These are phyloP conservation scores for Isichthys henryi DNA, from an alignment of 2,113 vertebrate genomes.

Conservation along the genomic window DNA sequence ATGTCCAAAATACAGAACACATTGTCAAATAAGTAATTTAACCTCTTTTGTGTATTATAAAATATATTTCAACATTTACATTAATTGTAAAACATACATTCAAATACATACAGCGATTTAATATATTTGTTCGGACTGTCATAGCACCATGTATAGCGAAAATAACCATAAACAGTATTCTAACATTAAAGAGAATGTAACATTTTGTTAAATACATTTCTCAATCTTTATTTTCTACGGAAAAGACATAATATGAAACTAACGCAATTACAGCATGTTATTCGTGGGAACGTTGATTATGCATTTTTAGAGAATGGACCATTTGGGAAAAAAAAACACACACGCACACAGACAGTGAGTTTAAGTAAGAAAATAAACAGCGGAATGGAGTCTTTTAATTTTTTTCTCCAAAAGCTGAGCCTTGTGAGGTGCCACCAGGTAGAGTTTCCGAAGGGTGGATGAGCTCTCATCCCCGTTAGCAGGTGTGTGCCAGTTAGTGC, in stretches of 20 bases:
- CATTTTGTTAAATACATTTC: conserved; percentile 27
- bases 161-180: conserved; percentile 29
- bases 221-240: conserved; percentile 21
- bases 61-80: conserved; percentile 54
- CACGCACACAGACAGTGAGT: neutral
- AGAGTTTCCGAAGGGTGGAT: neutral
- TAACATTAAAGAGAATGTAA: conserved; percentile 26
- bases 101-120: conserved; percentile 53
- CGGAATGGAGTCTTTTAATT: neutral
- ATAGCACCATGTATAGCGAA: conserved; percentile 52
- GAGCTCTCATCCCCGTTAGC: neutral
- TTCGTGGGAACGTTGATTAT: neutral
- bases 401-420: neutral
- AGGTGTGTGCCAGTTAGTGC: neutral
- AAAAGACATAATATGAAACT: conserved; percentile 23
- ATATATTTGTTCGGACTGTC: conserved; percentile 50
- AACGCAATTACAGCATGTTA: conserved; percentile 14
- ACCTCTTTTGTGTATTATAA: conserved; percentile 35
- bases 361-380: neutral
- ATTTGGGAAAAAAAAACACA: neutral
- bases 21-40: conserved; percentile 17
- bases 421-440: neutral
- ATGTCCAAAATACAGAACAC: conserved; percentile 25
- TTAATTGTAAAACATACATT: conserved; percentile 52
- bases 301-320: conserved; percentile 8